A percentile compares a stretch with the other conserved stretches of the same genome.
phyloP scores from a whole-genome alignment of 1,140 invertebrate genomes.

The Diorhabda sublineata region DNA sequence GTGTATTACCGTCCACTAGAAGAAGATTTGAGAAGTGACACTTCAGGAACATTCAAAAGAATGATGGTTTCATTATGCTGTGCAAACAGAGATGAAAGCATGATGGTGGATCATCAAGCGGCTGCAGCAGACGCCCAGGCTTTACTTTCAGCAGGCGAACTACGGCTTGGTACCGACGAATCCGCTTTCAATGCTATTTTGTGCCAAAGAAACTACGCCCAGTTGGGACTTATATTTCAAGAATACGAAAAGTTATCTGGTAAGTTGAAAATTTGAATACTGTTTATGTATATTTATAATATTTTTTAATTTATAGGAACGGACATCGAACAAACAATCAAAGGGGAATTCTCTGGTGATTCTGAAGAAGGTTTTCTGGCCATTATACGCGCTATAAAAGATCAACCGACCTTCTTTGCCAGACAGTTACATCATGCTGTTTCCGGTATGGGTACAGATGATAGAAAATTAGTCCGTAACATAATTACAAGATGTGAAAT shows the following conservation, averaged over 20 bases:
- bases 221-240: conserved; percentile 62
- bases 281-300: too few relatives aligned
- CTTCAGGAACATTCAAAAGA: conserved; percentile 80
- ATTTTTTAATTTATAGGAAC: conserved; percentile 47
- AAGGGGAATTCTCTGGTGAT: conserved; percentile 68
- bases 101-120: conserved; percentile 57
- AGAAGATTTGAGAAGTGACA: conserved; percentile 72
- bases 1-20: conserved; percentile 73
- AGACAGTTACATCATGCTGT: conserved; percentile 82
- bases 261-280: neutral
- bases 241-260: conserved; percentile 56
- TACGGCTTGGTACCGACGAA: conserved; percentile 81
- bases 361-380: conserved; percentile 62
- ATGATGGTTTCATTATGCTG: conserved; percentile 70
- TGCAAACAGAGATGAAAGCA: conserved; percentile 66
- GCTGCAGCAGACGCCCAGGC: conserved; percentile 68
- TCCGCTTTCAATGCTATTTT: conserved; percentile 80
- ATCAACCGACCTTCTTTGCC: conserved; percentile 85
- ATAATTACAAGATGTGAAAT: conserved; percentile 84
- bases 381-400: conserved; percentile 73
- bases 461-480: conserved; percentile 79
- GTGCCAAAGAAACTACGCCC: conserved; percentile 69
- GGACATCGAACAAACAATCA: conserved; percentile 64
- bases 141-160: conserved; percentile 71
- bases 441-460: conserved; percentile 79